A percentile compares a stretch with the other conserved stretches of the same genome.
These are phyloP conservation scores for Phyllotreta cruciferae DNA, from an alignment of 2,888 invertebrate species.

Conservation along the genomic window DNA sequence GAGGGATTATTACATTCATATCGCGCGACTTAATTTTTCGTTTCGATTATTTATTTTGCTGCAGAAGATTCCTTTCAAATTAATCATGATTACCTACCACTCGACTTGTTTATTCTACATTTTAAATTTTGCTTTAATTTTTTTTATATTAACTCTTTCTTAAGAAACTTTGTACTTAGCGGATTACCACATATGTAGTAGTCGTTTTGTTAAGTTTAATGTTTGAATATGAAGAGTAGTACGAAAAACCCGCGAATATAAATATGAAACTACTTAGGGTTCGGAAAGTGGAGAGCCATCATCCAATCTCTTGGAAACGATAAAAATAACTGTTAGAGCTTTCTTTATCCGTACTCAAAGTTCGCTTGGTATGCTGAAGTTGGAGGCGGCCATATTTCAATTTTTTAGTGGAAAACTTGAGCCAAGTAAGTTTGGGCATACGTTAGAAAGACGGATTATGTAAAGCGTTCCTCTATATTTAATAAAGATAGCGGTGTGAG, in stretches of 20 bases:
- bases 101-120: too few species aligned
- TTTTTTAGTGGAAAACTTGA: conserved; percentile 38
- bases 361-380: conserved; percentile 36
- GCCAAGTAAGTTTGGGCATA: conserved; percentile 41
- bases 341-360: conserved; percentile 23
- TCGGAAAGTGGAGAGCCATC: conserved; percentile 27
- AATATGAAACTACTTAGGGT: conserved; percentile 27
- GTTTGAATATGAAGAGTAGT: conserved; percentile 22
- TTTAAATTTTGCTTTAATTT: too few species aligned
- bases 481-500: conserved; percentile 39
- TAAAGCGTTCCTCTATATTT: conserved; percentile 40
- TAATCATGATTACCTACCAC: too few species aligned
- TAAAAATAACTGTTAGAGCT: conserved; percentile 37
- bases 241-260: conserved; percentile 10
- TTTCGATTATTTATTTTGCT: too few species aligned
- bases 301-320: conserved; percentile 33
- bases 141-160: too few species aligned
- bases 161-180: too few species aligned
- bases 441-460: conserved; percentile 43
- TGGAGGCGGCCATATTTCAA: conserved; percentile 37
- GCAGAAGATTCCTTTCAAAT: too few species aligned
- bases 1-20: too few species aligned
- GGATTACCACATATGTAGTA: background rate
- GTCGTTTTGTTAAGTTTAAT: conserved; percentile 8
- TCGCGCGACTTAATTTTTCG: too few species aligned